phyloP scores from a whole-genome alignment of 2,797 vertebrate genomes.

The Eulemur coronatus region DNA sequence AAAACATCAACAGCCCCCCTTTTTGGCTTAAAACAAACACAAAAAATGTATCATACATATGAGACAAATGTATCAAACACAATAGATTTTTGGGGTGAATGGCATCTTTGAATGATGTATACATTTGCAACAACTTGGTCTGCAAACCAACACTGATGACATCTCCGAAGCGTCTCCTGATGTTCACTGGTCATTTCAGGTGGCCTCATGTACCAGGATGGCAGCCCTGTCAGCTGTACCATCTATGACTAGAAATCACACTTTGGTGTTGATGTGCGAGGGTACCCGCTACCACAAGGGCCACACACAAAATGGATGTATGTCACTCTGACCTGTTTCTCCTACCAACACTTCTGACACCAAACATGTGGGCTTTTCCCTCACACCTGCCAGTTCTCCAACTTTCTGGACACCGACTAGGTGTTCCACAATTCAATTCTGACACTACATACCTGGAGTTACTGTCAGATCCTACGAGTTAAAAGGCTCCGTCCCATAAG shows the following conservation, averaged over 20 bases:
- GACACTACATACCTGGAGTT: not conserved
- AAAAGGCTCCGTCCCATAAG: not conserved
- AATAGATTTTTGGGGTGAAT: not conserved
- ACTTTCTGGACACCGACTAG: not conserved
- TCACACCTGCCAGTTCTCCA: not conserved
- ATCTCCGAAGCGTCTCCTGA: not conserved
- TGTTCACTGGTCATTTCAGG: not conserved
- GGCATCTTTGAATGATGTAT: not conserved
- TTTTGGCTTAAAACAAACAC: constrained; percentile 6
- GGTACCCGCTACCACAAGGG: not conserved
- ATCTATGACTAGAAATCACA: not conserved
- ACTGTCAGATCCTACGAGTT: not conserved
- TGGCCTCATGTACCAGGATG: not conserved
- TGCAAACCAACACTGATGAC: not conserved
- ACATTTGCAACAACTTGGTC: not conserved
- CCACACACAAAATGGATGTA: not conserved
- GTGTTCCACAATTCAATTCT: not conserved
- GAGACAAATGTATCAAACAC: constrained; percentile 6
- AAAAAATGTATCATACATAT: not conserved
- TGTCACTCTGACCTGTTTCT: not conserved
- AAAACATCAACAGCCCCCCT: not conserved
- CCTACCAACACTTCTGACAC: not conserved
- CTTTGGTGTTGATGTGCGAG: not conserved
- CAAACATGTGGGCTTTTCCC: not conserved
- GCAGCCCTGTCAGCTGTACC: not conserved